A percentile compares a stretch with the other conserved stretches of the same genome.
Evolutionary conservation across 2,888 invertebrate species (phyloP).

Genomic region (Serripes groenlandicus): DNA sequence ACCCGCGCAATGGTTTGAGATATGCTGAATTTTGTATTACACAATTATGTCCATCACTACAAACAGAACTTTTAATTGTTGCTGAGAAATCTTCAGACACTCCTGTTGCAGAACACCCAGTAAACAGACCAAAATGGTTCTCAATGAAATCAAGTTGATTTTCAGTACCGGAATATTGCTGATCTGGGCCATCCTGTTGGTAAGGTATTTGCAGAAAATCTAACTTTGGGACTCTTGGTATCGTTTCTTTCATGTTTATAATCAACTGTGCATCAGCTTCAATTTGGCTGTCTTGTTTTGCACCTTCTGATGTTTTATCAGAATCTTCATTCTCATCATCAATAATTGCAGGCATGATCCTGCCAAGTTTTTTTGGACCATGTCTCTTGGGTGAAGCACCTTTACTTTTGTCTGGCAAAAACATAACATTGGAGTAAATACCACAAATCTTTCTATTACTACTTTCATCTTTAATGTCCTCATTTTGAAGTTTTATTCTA

Average conservation of each 20-base stretch:
- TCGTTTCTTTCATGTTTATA: no score
- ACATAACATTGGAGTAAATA: constrained; percentile 53
- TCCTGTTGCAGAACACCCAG: constrained; percentile 44
- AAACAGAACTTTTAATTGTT: not conserved
- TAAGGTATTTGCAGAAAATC: no score
- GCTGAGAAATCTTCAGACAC: constrained; percentile 3
- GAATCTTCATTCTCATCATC: not conserved
- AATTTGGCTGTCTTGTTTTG: no score
- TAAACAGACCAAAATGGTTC: constrained; percentile 56
- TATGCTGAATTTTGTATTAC: no score
- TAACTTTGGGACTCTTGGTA: no score
- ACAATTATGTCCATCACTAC: not conserved
- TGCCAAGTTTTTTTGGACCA: constrained; percentile 50
- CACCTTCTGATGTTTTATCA: constrained; percentile 1
- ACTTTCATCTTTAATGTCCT: not conserved
- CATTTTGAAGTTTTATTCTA: constrained; percentile 1
- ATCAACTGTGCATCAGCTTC: no score
- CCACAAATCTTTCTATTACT: not conserved
- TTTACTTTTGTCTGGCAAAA: constrained; percentile 57
- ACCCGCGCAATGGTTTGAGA: no score
- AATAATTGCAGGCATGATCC: not conserved
- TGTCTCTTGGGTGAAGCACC: constrained; percentile 59
- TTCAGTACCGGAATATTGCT: no score
- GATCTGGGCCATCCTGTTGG: no score
- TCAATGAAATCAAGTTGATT: constrained; percentile 32